A percentile compares a stretch with the other conserved stretches of the same genome.
Conservation (phyloP, 2,888 invertebrate genomes). For the Thecocarcelia acutangulata region DNA sequence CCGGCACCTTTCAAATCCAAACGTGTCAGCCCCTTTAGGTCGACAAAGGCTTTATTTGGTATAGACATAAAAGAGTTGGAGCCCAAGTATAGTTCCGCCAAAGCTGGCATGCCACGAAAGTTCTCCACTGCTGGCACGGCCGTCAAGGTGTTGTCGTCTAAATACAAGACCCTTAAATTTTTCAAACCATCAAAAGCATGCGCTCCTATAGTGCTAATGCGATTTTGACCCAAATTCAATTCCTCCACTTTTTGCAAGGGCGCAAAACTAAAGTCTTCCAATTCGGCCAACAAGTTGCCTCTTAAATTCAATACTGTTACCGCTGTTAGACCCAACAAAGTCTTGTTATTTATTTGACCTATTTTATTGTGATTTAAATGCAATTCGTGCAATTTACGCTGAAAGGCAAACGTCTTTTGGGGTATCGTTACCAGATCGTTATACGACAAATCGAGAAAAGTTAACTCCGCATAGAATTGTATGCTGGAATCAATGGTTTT, state of each 20-base stretch:
- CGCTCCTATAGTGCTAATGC: conserved; percentile 90
- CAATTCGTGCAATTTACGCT: conserved; percentile 90
- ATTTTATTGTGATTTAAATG: conserved; percentile 93
- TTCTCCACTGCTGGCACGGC: conserved; percentile 87
- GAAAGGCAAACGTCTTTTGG: conserved; percentile 89
- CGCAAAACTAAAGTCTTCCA: conserved; percentile 88
- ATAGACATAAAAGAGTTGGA: conserved; percentile 90
- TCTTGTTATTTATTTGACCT: conserved; percentile 89
- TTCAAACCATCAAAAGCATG: conserved; percentile 89
- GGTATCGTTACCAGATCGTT: conserved; percentile 93
- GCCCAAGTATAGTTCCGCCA: conserved; percentile 92
- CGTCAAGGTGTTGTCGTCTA: conserved; percentile 92
- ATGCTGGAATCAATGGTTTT: conserved; percentile 94
- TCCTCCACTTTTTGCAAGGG: conserved; percentile 90
- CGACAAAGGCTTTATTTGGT: conserved; percentile 89
- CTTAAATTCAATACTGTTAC: conserved; percentile 90
- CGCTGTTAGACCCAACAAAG: conserved; percentile 89
- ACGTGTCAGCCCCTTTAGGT: conserved; percentile 88
- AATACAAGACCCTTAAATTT: conserved; percentile 89
- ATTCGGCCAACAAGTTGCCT: conserved; percentile 90
- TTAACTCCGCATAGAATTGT: conserved; percentile 93
- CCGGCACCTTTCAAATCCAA: conserved; percentile 91
- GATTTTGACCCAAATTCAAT: conserved; percentile 92
- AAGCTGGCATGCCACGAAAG: conserved; percentile 87
- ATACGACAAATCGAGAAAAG: conserved; percentile 91